Evolutionary conservation across 2,113 vertebrate species (phyloP).

Genomic region (Erythrolamprus reginae): DNA sequence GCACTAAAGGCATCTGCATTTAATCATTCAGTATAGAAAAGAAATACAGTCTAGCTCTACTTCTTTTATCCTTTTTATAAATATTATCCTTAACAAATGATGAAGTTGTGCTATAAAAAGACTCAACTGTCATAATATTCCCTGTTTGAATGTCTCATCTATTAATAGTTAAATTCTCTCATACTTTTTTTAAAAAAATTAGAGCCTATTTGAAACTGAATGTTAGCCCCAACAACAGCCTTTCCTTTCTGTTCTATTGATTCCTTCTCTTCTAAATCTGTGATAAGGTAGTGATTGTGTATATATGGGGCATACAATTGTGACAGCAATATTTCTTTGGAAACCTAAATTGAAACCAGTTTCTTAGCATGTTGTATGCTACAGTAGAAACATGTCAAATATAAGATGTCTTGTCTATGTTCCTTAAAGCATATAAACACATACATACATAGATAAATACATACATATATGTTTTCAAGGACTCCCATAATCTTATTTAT

Average conservation of each 20-base stretch:
- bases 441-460: background rate
- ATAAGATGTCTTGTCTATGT: background rate
- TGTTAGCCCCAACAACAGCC: background rate
- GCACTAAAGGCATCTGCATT: conserved; percentile 30
- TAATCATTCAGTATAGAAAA: conserved; percentile 46
- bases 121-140: background rate
- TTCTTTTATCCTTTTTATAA: background rate
- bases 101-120: background rate
- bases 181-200: background rate
- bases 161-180: background rate
- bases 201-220: background rate
- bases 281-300: background rate
- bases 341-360: background rate
- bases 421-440: background rate
- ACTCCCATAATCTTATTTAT: background rate
- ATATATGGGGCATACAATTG: background rate
- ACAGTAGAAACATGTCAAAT: background rate
- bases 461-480: no score
- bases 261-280: background rate
- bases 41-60: conserved; percentile 41
- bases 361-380: background rate
- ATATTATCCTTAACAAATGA: background rate
- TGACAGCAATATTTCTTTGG: background rate
- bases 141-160: background rate
- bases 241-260: background rate